These are phyloP conservation scores for Andrena flavipes DNA, from an alignment of 2,888 invertebrate genomes.

Conservation along the genomic window DNA sequence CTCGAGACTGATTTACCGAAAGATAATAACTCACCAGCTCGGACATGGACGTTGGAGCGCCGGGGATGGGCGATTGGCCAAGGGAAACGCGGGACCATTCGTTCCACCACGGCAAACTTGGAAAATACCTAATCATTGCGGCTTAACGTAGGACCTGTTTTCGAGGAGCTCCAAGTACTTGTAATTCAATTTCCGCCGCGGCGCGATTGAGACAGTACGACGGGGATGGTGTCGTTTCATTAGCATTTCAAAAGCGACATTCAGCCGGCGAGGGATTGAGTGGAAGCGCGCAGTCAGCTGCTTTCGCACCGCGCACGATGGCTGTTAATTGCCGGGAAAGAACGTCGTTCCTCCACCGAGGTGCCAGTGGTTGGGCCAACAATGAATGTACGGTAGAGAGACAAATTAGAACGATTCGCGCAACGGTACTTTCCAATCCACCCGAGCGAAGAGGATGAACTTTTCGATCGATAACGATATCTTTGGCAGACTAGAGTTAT, in stretches of 20 bases:
- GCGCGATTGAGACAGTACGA: not conserved
- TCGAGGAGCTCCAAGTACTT: not conserved
- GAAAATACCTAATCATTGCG: not conserved
- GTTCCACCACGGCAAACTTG: not conserved
- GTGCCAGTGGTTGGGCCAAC: not conserved
- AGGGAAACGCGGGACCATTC: slow-evolving; percentile 19
- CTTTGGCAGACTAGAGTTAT: not conserved
- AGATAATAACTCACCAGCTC: slow-evolving; percentile 4
- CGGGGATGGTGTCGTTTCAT: not conserved
- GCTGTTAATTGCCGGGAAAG: not conserved
- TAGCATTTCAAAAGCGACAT: slow-evolving; percentile 1
- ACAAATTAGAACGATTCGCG: not conserved
- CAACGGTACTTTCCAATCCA: not conserved
- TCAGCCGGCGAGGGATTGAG: not conserved
- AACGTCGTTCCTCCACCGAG: not conserved
- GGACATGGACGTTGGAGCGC: not conserved
- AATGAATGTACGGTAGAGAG: not conserved
- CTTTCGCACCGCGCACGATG: not conserved
- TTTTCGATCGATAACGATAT: not conserved
- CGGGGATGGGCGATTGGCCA: slow-evolving; percentile 24
- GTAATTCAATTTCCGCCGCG: slow-evolving; percentile 1
- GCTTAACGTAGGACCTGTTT: not conserved
- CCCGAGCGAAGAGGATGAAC: not conserved
- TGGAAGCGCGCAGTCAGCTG: not conserved
- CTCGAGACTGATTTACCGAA: not conserved